Conservation (phyloP, 2,888 invertebrate species). For the Hypsopygia costalis region DNA sequence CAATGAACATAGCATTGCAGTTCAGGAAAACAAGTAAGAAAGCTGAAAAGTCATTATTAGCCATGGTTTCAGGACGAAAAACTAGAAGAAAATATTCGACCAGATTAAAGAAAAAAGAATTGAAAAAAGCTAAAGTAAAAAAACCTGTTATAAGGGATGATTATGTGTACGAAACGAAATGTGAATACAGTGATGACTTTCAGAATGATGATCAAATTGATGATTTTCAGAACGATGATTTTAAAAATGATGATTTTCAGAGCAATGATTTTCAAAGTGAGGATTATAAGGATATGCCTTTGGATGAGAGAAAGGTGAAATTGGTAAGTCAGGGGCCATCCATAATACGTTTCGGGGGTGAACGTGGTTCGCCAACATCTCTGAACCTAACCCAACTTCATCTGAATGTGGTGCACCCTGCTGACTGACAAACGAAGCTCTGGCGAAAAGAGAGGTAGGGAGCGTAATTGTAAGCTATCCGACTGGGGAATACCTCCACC, state of each 20-base stretch:
- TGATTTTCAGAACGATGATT: slow-evolving; percentile 30
- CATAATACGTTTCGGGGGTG: too few relatives aligned
- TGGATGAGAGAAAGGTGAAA: slow-evolving; percentile 9
- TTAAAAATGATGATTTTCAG: slow-evolving; percentile 31
- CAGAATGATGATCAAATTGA: slow-evolving; percentile 24
- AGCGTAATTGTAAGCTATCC: too few relatives aligned
- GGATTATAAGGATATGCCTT: slow-evolving; percentile 9
- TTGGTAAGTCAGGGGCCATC: not conserved
- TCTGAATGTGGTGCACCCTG: too few relatives aligned
- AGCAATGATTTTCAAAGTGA: slow-evolving; percentile 16
- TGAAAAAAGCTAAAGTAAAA: slow-evolving; percentile 12
- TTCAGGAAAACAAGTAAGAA: slow-evolving; percentile 39
- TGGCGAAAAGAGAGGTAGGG: too few relatives aligned
- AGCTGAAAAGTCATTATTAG: slow-evolving; percentile 25
- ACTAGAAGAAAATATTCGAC: slow-evolving; percentile 24
- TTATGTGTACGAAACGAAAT: not conserved
- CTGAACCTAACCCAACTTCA: too few relatives aligned
- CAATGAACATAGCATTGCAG: slow-evolving; percentile 29
- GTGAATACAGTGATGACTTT: slow-evolving; percentile 12
- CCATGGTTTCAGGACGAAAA: slow-evolving; percentile 15
- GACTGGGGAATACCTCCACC: too few relatives aligned
- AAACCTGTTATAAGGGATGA: not conserved
- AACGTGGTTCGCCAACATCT: too few relatives aligned
- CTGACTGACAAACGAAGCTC: too few relatives aligned
- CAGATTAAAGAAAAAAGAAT: slow-evolving; percentile 14